Conservation (phyloP, 2,113 vertebrate species). For the Sylvilagus bachmani region DNA sequence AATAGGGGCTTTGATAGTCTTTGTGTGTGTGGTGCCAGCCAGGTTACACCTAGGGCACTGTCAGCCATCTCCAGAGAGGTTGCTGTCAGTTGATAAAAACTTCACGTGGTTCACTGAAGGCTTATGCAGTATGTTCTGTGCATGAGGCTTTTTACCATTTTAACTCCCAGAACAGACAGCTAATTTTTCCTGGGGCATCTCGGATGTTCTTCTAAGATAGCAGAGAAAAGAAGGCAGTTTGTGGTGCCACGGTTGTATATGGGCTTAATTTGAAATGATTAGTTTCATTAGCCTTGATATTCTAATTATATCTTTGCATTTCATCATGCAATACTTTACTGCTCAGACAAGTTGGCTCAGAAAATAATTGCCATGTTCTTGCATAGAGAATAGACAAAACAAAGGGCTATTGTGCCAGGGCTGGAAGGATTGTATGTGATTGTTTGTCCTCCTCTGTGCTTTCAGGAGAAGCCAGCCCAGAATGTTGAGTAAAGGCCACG, state of each 20-base stretch:
- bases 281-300: constrained; percentile 73
- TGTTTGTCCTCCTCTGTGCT: constrained; percentile 18
- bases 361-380: constrained; percentile 67
- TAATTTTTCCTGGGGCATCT: constrained; percentile 26
- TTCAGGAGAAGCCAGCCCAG: neutral
- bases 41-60: neutral
- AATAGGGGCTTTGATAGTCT: neutral
- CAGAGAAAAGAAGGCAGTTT: constrained; percentile 1
- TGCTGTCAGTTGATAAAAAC: neutral
- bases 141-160: neutral
- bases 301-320: constrained; percentile 74
- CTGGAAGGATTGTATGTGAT: constrained; percentile 44
- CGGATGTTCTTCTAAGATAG: constrained; percentile 21
- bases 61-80: neutral
- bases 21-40: neutral
- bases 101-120: neutral
- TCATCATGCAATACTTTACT: constrained; percentile 34
- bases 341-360: constrained; percentile 66
- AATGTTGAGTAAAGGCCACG: neutral
- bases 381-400: constrained; percentile 58
- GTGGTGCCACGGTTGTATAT: constrained; percentile 35
- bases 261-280: constrained; percentile 74
- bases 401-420: constrained; percentile 63
- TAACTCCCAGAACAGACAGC: neutral
- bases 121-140: constrained; percentile 4